Base-by-base conservation (phyloP, 2,888 invertebrate genomes). In the Eulithis testata region DNA sequence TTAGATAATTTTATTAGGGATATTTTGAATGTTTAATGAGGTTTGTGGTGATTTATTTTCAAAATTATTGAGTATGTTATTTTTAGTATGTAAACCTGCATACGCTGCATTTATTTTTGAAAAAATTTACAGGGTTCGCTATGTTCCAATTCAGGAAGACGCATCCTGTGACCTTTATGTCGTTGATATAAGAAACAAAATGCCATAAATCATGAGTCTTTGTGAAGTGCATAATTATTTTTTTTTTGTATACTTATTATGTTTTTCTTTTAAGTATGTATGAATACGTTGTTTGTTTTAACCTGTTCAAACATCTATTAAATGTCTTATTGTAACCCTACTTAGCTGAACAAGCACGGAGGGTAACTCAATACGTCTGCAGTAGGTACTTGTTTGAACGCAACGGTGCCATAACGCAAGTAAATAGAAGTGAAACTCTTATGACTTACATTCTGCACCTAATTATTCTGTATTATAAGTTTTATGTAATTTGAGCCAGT, bases 311-410 rank as follows among this genome's bases (percentile, higher is more conserved):
- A 44, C 4, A 5, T 67, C 54, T 50, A 61, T 68, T 62, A n/a
- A 53, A 69, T 72, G 72, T 63, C 40, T 69, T 72, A 68, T 71
- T 70, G 59, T 67, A 65, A 65, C 69, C 68, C 14, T 66, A 62
- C 36, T 65, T 69, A 68, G 65, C 53, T 60, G 60, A 61, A 66
- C 65, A 66, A 73, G 56, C 43, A 65, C 36, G 50, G 63, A 45
- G 61, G 63, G 71, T 64, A 66, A 73, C 68, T 70, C 65, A 73
- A 73, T 73, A 74, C 73, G 68, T 66, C 64, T 72, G 68, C 66
- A 63, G 71, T 69, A 66, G 70, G 70, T 72, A 66, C 65, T 72
- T 63, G 71, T 81, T 78, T 75, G 72, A 73, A 70, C 74, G 69
- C 70, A 66, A 64, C 60, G 60, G 56, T 72, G 63, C 62, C 12